A percentile compares a stretch with the other conserved stretches of the same genome.
Evolutionary conservation across 1,140 invertebrate species (phyloP).

Genomic region (Drosophila truncata): DNA sequence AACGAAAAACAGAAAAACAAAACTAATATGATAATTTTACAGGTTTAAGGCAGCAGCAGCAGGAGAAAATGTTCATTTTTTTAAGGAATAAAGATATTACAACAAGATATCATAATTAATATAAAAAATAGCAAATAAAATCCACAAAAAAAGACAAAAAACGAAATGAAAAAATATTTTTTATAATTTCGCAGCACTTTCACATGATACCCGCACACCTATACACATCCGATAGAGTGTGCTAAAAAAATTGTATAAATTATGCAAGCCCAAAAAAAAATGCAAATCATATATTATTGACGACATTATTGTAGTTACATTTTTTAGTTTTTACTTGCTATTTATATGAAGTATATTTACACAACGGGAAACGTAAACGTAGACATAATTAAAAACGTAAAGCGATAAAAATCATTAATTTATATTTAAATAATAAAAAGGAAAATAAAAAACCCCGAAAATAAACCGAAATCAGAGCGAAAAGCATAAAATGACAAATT

Average conservation of each 20-base stretch:
- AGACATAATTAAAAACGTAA: slow-evolving; percentile 50
- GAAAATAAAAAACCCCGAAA: slow-evolving; percentile 27
- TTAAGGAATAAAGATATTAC: slow-evolving; percentile 55
- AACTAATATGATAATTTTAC: slow-evolving; percentile 61
- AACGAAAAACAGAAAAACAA: slow-evolving; percentile 35
- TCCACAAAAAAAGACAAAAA: slow-evolving; percentile 39
- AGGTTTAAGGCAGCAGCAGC: slow-evolving; percentile 52
- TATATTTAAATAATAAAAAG: slow-evolving; percentile 38
- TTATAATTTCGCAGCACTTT: slow-evolving; percentile 73
- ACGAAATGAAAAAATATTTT: slow-evolving; percentile 47
- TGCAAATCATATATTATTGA: slow-evolving; percentile 59
- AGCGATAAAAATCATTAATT: slow-evolving; percentile 61
- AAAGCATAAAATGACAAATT: slow-evolving; percentile 56
- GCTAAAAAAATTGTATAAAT: slow-evolving; percentile 61
- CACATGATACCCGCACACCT: slow-evolving; percentile 52
- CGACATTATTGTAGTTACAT: slow-evolving; percentile 55
- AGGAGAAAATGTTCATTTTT: slow-evolving; percentile 71
- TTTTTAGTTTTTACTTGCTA: slow-evolving; percentile 79
- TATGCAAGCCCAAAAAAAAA: slow-evolving; percentile 46
- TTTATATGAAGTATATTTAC: slow-evolving; percentile 78
- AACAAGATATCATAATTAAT: slow-evolving; percentile 68
- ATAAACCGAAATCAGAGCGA: slow-evolving; percentile 42
- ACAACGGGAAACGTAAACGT: slow-evolving; percentile 58
- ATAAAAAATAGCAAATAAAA: slow-evolving; percentile 50
- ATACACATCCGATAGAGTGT: slow-evolving; percentile 41